phyloP scores from a whole-genome alignment of 2,113 vertebrate genomes.

The Neolamprologus toae region DNA sequence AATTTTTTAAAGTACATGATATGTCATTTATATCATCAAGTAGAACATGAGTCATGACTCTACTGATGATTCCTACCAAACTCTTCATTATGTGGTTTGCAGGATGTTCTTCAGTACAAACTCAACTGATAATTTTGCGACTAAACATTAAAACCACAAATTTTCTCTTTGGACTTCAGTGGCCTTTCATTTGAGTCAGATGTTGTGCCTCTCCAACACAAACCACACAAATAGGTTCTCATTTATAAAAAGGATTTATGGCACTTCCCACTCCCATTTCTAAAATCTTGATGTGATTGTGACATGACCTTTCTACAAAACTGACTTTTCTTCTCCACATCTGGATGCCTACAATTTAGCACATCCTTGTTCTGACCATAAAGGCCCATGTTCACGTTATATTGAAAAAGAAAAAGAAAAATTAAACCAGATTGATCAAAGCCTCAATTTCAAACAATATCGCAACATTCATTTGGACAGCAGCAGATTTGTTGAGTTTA shows the following conservation, averaged over 20 bases:
- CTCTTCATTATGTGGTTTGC: background rate
- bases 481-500: background rate
- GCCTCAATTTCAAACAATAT: background rate
- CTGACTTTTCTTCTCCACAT: background rate
- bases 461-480: background rate
- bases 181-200: background rate
- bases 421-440: background rate
- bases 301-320: background rate
- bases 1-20: background rate
- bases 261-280: background rate
- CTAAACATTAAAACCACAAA: background rate
- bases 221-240: background rate
- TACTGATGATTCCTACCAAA: background rate
- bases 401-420: background rate
- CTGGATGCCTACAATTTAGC: background rate
- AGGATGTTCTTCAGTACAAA: background rate
- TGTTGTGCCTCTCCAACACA: background rate
- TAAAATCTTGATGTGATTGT: background rate
- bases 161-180: background rate
- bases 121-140: background rate
- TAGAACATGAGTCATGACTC: background rate
- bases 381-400: background rate
- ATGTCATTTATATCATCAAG: background rate
- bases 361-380: background rate
- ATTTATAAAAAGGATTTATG: background rate